phyloP scores from a whole-genome alignment of 2,113 vertebrate genomes.

The Beaufortia kweichowensis region DNA sequence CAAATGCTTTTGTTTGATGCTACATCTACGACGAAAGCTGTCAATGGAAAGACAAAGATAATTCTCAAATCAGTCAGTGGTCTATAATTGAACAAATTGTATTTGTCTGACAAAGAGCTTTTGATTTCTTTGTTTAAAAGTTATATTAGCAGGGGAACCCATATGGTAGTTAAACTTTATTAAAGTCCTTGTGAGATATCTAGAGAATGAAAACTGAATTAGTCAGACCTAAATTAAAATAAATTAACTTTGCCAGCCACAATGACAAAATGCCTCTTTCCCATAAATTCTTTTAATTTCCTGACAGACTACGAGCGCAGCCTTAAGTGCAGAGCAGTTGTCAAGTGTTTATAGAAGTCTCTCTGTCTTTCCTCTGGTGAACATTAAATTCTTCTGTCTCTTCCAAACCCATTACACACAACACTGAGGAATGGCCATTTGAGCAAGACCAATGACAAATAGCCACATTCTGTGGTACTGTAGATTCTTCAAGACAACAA shows the following conservation, averaged over 20 bases:
- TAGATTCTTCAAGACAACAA: no score
- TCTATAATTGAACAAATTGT: not conserved
- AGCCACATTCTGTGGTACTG: constrained; percentile 49
- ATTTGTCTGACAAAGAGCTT: constrained; percentile 7
- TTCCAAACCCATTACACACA: constrained; percentile 57
- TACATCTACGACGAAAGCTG: no score
- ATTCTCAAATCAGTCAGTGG: no score
- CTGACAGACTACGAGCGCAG: not conserved
- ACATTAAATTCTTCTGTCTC: constrained; percentile 40
- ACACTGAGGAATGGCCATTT: constrained; percentile 60
- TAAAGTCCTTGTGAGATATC: constrained; percentile 3
- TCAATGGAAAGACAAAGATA: no score
- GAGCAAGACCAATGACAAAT: constrained; percentile 56
- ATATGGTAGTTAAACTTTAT: constrained; percentile 16
- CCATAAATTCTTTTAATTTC: not conserved
- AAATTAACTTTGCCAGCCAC: constrained; percentile 10
- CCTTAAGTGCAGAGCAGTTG: constrained; percentile 15
- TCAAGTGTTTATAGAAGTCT: constrained; percentile 48
- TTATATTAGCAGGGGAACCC: constrained; percentile 11
- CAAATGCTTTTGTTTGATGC: no score
- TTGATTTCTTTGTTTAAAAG: constrained; percentile 12
- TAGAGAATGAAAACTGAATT: not conserved
- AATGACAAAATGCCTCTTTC: not conserved
- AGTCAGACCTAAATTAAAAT: not conserved
- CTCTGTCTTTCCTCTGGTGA: constrained; percentile 47